Conservation (phyloP, 2,113 vertebrate genomes). For the Bufo bufo region DNA sequence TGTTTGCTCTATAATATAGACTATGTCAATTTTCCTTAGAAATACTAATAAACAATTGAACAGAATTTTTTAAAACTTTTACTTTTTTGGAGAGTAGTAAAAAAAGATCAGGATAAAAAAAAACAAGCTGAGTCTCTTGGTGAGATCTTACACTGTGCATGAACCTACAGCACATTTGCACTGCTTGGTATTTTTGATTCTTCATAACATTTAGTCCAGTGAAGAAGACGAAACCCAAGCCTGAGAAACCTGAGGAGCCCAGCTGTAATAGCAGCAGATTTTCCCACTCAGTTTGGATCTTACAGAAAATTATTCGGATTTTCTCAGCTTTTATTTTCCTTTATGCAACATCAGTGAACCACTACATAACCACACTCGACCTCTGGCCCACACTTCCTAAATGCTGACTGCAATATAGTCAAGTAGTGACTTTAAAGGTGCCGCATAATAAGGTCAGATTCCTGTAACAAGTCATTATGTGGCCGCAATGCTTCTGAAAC, state of each 20-base stretch:
- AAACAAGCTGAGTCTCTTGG: neutral
- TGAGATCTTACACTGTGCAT: neutral
- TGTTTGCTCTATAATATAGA: no score
- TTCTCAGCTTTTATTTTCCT: conserved; percentile 33
- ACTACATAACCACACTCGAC: neutral
- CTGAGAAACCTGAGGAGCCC: conserved; percentile 29
- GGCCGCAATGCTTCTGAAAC: conserved; percentile 18
- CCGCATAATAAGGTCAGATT: neutral
- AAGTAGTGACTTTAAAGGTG: neutral
- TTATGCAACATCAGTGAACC: conserved; percentile 16
- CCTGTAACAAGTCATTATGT: conserved; percentile 14
- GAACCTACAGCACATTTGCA: neutral
- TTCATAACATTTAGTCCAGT: neutral
- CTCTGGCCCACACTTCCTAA: conserved; percentile 28
- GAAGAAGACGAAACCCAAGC: conserved; percentile 14
- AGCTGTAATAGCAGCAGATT: conserved; percentile 16
- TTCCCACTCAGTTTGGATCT: conserved; percentile 13
- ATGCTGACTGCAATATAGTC: conserved; percentile 17
- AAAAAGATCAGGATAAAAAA: no score
- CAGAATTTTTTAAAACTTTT: no score
- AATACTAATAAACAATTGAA: no score
- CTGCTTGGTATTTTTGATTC: neutral
- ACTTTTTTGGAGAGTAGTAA: no score
- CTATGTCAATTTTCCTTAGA: no score
- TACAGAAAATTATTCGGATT: conserved; percentile 22